Conservation (phyloP, 2,888 invertebrate genomes). For the Phymatocera aterrima region DNA sequence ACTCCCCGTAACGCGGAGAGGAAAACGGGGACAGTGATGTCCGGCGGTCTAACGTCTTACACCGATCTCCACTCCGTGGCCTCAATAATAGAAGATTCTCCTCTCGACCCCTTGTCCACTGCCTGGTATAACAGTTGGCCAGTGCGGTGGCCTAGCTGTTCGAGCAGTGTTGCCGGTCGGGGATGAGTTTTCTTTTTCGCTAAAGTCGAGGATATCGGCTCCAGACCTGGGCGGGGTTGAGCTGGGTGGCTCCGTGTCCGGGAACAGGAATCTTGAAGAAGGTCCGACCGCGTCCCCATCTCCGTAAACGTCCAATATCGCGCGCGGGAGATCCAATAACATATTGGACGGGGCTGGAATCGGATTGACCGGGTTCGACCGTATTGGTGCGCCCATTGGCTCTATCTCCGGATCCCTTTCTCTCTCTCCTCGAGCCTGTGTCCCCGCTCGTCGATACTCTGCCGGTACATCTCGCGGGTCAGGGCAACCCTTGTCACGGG, state of each 20-base stretch:
- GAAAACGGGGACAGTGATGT: conserved; percentile 53
- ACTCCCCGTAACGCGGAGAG: conserved; percentile 17
- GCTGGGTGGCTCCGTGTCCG: conserved; percentile 31
- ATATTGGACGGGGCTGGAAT: conserved; percentile 68
- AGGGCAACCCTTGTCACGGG: conserved; percentile 44
- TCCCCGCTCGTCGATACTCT: conserved; percentile 25
- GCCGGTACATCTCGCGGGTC: conserved; percentile 18
- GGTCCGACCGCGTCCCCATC: conserved; percentile 41
- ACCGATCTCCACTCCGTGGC: conserved; percentile 66
- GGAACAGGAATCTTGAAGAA: conserved; percentile 38
- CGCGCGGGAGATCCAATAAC: conserved; percentile 66
- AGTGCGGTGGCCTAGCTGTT: conserved; percentile 37
- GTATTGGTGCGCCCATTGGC: conserved; percentile 61
- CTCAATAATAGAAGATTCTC: conserved; percentile 68
- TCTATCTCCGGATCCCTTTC: conserved; percentile 27
- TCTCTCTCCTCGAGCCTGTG: conserved; percentile 4
- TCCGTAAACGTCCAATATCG: conserved; percentile 62
- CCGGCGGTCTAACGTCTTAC: conserved; percentile 64
- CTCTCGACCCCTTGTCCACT: neutral
- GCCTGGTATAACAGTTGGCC: conserved; percentile 30
- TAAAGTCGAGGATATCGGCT: conserved; percentile 46
- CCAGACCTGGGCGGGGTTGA: conserved; percentile 37
- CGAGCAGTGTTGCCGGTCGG: conserved; percentile 32
- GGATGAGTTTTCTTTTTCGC: conserved; percentile 17
- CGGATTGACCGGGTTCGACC: conserved; percentile 70